phyloP scores from a whole-genome alignment of 1,140 invertebrate genomes.

The Heliconius congener region DNA sequence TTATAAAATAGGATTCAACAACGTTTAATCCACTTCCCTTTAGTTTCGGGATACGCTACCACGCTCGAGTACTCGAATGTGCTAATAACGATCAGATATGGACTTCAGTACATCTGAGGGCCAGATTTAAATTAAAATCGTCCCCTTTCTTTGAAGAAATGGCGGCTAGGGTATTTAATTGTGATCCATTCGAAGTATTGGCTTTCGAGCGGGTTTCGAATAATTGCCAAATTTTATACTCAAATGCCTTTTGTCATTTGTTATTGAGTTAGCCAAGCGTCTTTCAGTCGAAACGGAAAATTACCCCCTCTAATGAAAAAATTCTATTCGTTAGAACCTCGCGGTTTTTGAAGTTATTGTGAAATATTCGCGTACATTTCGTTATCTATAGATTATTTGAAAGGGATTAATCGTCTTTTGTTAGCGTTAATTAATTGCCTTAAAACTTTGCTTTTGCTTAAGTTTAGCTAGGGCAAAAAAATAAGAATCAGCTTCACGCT shows the following conservation, averaged over 20 bases:
- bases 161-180: slow-evolving; percentile 64
- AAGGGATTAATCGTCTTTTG: slow-evolving; percentile 6
- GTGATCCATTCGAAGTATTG: slow-evolving; percentile 63
- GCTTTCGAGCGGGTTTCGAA: slow-evolving; percentile 60
- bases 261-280: slow-evolving; percentile 61
- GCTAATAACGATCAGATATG: slow-evolving; percentile 46
- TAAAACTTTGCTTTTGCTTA: neutral
- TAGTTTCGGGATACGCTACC: slow-evolving; percentile 14
- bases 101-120: slow-evolving; percentile 46
- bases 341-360: slow-evolving; percentile 47
- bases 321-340: slow-evolving; percentile 47
- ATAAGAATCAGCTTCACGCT: no score
- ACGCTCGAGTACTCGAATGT: slow-evolving; percentile 36
- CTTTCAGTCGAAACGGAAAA: slow-evolving; percentile 54
- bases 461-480: neutral
- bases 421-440: neutral
- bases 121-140: slow-evolving; percentile 72
- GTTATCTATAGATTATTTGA: slow-evolving; percentile 18
- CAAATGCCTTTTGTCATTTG: slow-evolving; percentile 60
- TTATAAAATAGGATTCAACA: neutral
- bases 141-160: slow-evolving; percentile 70
- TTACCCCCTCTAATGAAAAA: slow-evolving; percentile 60
- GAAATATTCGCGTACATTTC: slow-evolving; percentile 21
- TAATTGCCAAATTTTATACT: slow-evolving; percentile 65
- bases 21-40: slow-evolving; percentile 11